These are phyloP conservation scores for Metopia argyrocephala DNA, from an alignment of 2,888 invertebrate species.

Conservation along the genomic window DNA sequence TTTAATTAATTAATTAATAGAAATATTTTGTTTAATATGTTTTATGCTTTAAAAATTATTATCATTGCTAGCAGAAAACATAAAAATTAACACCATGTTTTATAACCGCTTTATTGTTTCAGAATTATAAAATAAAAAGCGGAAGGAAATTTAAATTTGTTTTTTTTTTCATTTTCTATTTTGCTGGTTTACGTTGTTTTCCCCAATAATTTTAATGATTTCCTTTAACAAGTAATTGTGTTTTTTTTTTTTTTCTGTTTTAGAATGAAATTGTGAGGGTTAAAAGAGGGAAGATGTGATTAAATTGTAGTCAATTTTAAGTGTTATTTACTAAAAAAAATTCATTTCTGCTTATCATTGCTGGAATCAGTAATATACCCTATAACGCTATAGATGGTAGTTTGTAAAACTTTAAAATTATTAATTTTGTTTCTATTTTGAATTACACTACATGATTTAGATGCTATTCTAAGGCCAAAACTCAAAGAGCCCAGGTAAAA, in stretches of 20 bases:
- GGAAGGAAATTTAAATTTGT: neutral
- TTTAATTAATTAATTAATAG: neutral
- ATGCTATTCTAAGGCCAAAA: too few relatives aligned
- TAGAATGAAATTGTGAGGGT: too few relatives aligned
- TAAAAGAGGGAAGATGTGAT: too few relatives aligned
- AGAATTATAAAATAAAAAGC: neutral
- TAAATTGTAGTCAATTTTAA: too few relatives aligned
- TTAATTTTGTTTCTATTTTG: too few relatives aligned
- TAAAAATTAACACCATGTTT: too few relatives aligned
- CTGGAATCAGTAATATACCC: neutral
- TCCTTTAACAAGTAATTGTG: neutral
- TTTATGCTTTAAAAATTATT: neutral
- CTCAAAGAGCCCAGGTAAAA: too few relatives aligned
- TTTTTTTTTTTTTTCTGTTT: too few relatives aligned
- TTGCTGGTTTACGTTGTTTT: neutral
- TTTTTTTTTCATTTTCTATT: neutral
- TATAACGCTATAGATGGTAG: too few relatives aligned
- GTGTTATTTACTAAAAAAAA: neutral
- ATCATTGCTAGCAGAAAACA: too few relatives aligned
- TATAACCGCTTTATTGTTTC: neutral
- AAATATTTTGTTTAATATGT: neutral
- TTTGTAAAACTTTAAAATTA: too few relatives aligned
- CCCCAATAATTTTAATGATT: neutral
- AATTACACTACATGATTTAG: too few relatives aligned
- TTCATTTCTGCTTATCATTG: neutral